Percentiles rank a stretch among this genome's conserved stretches.
phyloP scores from a whole-genome alignment of 1,140 invertebrate genomes.

The Mizuhopecten yessoensis region DNA sequence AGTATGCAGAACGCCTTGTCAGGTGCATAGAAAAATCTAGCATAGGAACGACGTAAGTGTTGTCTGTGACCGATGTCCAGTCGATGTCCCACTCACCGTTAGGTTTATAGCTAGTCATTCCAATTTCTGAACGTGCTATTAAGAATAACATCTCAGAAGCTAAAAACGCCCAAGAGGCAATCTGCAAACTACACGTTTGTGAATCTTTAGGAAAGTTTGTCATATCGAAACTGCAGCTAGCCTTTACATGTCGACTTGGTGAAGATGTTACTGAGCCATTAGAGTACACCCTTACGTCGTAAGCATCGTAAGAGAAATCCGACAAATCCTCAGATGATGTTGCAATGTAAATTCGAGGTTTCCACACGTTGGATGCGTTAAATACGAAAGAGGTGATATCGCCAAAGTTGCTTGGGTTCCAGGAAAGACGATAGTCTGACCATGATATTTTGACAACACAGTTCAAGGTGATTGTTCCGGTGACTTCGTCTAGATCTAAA shows the following conservation, averaged over 20 bases:
- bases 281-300: background rate
- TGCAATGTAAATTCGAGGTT: background rate
- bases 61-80: background rate
- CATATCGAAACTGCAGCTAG: conserved; percentile 69
- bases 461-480: background rate
- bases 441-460: background rate
- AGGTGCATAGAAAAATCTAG: conserved; percentile 45
- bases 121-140: background rate
- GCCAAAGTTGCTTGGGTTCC: background rate
- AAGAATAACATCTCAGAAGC: too few species aligned
- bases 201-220: conserved; percentile 60
- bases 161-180: too few species aligned
- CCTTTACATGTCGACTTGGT: conserved; percentile 49
- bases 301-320: background rate
- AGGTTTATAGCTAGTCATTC: conserved; percentile 43
- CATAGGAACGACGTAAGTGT: conserved; percentile 41
- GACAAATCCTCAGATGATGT: conserved; percentile 2
- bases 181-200: background rate
- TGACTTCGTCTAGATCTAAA: background rate
- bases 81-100: conserved; percentile 49
- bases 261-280: background rate
- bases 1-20: conserved; percentile 70
- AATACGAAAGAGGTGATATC: background rate
- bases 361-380: background rate
- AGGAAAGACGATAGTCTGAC: background rate